Conservation (phyloP, 2,797 vertebrate species). For the Pseudochirops cupreus region DNA sequence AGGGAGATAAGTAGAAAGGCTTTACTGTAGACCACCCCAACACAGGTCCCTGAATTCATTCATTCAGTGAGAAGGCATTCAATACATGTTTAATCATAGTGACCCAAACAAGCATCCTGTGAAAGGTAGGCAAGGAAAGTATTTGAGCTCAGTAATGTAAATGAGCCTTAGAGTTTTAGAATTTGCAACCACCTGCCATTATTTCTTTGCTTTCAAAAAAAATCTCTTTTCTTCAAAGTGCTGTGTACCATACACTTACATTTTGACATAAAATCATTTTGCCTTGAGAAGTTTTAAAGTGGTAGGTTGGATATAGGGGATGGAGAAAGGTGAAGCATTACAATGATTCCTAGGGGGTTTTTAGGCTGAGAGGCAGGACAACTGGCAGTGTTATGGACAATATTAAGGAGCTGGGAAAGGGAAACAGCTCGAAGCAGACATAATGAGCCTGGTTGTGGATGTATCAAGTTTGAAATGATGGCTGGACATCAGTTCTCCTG, state of each 20-base stretch:
- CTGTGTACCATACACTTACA: background rate
- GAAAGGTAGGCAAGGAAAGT: background rate
- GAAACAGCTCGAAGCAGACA: background rate
- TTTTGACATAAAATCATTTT: background rate
- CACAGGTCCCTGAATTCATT: background rate
- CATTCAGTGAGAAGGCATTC: background rate
- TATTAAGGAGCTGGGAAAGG: background rate
- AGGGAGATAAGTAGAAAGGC: background rate
- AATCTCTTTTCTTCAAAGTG: background rate
- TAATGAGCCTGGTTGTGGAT: background rate
- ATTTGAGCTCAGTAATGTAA: background rate
- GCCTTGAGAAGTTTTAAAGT: background rate
- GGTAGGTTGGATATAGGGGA: background rate
- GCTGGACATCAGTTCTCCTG: background rate
- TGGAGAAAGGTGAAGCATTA: background rate
- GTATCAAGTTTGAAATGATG: background rate
- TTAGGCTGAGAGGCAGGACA: background rate
- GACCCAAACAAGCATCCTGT: background rate
- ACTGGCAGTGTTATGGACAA: background rate
- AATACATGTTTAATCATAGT: background rate
- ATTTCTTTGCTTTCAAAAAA: background rate
- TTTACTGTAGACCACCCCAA: background rate
- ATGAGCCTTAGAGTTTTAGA: background rate
- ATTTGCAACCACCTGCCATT: background rate
- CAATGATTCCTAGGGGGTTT: background rate